Percentiles rank a stretch among this genome's conserved stretches.
Evolutionary conservation across 2,888 invertebrate species (phyloP).

Genomic region (Epiblema foenella): DNA sequence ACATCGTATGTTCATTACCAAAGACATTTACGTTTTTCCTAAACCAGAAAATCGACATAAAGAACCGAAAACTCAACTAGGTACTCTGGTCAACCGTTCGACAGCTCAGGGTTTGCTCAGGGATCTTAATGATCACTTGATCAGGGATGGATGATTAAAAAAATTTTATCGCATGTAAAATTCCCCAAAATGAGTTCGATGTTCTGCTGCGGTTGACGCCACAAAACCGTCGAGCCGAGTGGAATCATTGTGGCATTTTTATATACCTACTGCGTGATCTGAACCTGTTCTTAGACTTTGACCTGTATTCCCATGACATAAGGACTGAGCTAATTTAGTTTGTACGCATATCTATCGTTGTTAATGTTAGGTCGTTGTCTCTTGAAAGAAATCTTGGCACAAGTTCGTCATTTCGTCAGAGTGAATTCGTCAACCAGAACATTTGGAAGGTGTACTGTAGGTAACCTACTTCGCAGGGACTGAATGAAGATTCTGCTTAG

Average conservation of each 20-base stretch:
- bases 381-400: slow-evolving; percentile 80
- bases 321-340: slow-evolving; percentile 33
- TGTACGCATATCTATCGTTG: slow-evolving; percentile 50
- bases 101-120: slow-evolving; percentile 3
- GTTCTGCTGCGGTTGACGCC: slow-evolving; percentile 60
- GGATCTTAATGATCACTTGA: not conserved
- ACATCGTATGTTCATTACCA: not conserved
- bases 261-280: slow-evolving; percentile 14
- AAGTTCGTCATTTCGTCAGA: slow-evolving; percentile 74
- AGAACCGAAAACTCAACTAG: not conserved
- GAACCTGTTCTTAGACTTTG: slow-evolving; percentile 46
- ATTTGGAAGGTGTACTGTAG: slow-evolving; percentile 43
- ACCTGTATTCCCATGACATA: slow-evolving; percentile 50
- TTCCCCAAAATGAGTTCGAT: slow-evolving; percentile 52
- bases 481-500: slow-evolving; percentile 23
- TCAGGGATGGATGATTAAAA: not conserved
- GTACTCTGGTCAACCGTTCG: not conserved
- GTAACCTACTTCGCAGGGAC: slow-evolving; percentile 32
- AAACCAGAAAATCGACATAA: not conserved
- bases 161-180: slow-evolving; percentile 25
- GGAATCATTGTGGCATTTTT: slow-evolving; percentile 27
- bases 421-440: slow-evolving; percentile 76
- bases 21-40: not conserved
- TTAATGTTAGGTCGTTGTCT: slow-evolving; percentile 75
- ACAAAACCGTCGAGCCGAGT: slow-evolving; percentile 60